phyloP scores from a whole-genome alignment of 2,888 invertebrate species.

The Coleophora flavipennella region DNA sequence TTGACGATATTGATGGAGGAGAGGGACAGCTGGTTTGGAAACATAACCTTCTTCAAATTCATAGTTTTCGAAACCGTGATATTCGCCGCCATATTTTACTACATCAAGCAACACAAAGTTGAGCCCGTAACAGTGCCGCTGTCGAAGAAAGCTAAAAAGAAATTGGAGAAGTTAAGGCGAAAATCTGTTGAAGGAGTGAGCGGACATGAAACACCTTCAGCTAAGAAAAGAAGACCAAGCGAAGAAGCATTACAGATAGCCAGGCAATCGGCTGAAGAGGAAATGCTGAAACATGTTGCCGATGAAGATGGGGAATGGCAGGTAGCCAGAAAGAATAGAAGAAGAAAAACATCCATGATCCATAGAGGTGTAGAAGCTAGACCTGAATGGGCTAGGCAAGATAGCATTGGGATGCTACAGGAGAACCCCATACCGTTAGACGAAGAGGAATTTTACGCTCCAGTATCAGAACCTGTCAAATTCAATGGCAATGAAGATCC shows the following conservation, averaged over 20 bases:
- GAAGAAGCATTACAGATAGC: slow-evolving; percentile 78
- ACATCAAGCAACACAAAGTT: slow-evolving; percentile 56
- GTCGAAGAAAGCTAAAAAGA: slow-evolving; percentile 46
- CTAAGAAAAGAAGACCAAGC: slow-evolving; percentile 79
- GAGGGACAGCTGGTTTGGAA: slow-evolving; percentile 76
- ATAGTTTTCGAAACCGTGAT: slow-evolving; percentile 62
- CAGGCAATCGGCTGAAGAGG: slow-evolving; percentile 72
- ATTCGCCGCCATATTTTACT: slow-evolving; percentile 60
- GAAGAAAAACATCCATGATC: slow-evolving; percentile 57
- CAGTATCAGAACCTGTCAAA: slow-evolving; percentile 53
- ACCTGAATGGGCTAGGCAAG: slow-evolving; percentile 39
- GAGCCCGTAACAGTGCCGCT: slow-evolving; percentile 38
- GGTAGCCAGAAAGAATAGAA: slow-evolving; percentile 58
- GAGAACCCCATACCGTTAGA: slow-evolving; percentile 71
- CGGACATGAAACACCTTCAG: slow-evolving; percentile 65
- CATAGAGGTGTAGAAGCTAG: slow-evolving; percentile 55
- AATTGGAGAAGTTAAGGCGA: slow-evolving; percentile 62
- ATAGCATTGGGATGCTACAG: slow-evolving; percentile 47
- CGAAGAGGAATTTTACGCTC: slow-evolving; percentile 70
- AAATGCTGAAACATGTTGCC: slow-evolving; percentile 48
- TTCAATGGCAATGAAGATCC: slow-evolving; percentile 39
- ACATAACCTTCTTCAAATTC: slow-evolving; percentile 71
- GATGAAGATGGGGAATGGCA: slow-evolving; percentile 62
- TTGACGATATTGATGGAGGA: slow-evolving; percentile 75
- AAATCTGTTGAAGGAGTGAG: slow-evolving; percentile 78